Evolutionary conservation across 2,888 invertebrate species (phyloP).

Genomic region (Nudaria mundana): DNA sequence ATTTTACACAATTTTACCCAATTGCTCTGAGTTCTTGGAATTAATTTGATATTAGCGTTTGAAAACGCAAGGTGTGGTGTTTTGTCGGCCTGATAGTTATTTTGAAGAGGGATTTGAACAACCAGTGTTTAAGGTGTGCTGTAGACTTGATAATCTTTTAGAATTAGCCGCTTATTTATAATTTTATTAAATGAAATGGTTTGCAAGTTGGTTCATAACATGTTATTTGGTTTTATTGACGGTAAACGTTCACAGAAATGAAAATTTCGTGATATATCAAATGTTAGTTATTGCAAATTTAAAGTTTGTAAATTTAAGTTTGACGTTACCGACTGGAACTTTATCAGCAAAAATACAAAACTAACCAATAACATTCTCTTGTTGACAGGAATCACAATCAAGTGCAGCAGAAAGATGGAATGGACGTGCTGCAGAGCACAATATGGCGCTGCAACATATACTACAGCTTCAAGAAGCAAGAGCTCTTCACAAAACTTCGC

Average conservation of each 20-base stretch:
- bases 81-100: conserved; percentile 68
- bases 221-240: conserved; percentile 37
- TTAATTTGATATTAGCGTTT: conserved; percentile 81
- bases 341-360: too few species aligned
- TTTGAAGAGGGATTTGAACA: conserved; percentile 69
- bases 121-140: conserved; percentile 68
- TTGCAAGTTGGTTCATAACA: conserved; percentile 34
- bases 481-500: conserved; percentile 82
- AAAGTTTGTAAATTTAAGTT: conserved; percentile 5
- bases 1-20: conserved; percentile 81
- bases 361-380: conserved; percentile 27
- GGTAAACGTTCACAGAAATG: conserved; percentile 28
- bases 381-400: conserved; percentile 90
- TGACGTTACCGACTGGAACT: too few species aligned
- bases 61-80: conserved; percentile 80
- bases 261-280: conserved; percentile 8
- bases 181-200: conserved; percentile 47
- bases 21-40: conserved; percentile 78
- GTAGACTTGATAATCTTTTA: conserved; percentile 65
- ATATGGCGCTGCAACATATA: conserved; percentile 95
- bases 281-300: conserved; percentile 23
- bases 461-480: conserved; percentile 94
- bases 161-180: conserved; percentile 59
- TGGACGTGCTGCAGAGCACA: conserved; percentile 94
- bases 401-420: conserved; percentile 94